phyloP scores from a whole-genome alignment of 1,140 invertebrate species.

The Leptonema lineaticorne region DNA sequence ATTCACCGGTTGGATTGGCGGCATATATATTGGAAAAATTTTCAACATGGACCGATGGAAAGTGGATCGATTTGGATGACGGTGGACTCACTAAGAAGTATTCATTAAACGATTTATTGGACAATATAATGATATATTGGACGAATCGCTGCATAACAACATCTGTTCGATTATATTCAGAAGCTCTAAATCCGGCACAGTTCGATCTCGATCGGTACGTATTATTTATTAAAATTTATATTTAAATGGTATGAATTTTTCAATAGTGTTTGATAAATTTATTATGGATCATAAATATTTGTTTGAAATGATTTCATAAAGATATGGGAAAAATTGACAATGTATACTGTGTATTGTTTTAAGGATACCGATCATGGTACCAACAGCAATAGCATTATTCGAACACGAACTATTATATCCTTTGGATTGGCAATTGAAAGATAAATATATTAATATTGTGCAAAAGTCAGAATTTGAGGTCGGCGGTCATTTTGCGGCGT shows the following conservation, averaged over 20 bases:
- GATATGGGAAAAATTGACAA: no score
- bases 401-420: slow-evolving; percentile 57
- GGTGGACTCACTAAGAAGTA: slow-evolving; percentile 64
- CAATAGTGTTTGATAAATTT: no score
- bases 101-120: slow-evolving; percentile 71
- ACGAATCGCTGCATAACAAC: slow-evolving; percentile 74
- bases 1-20: slow-evolving; percentile 72
- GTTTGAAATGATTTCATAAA: no score
- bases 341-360: no score
- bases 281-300: no score
- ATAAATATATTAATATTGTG: slow-evolving; percentile 59
- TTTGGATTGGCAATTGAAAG: slow-evolving; percentile 53
- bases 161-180: slow-evolving; percentile 74
- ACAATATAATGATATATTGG: slow-evolving; percentile 91
- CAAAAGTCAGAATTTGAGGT: slow-evolving; percentile 56
- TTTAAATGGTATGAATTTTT: no score
- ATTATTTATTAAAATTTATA: no score
- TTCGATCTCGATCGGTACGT: slow-evolving; percentile 42
- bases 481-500: slow-evolving; percentile 79
- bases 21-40: slow-evolving; percentile 84
- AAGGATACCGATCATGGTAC: slow-evolving; percentile 55
- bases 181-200: slow-evolving; percentile 56
- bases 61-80: slow-evolving; percentile 58
- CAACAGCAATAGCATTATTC: slow-evolving; percentile 61
- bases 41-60: slow-evolving; percentile 68